Evolutionary conservation across 2,113 vertebrate genomes (phyloP), one percentile per base, ranked within the genome.

Genomic region (Serinus canaria): DNA sequence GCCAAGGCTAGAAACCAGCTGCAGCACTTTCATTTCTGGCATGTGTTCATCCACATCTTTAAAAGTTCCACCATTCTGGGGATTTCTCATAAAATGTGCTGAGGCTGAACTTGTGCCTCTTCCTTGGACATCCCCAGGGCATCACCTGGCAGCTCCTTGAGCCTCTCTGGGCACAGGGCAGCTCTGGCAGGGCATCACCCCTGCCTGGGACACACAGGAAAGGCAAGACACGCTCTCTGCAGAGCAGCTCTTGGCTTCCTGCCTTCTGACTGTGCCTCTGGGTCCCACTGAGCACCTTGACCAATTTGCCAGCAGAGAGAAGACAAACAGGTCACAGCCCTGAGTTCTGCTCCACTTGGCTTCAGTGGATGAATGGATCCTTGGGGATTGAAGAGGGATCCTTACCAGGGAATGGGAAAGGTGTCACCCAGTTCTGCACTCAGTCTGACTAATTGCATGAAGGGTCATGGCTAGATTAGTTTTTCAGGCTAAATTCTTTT

Each of bases 171-270:
- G 16, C 47, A 2, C 2, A 46, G 22, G 31, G 28, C 27, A 23
- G 4, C 35, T 2, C 4, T 22, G 37, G 7, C 13, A 25, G 37
- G 3, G 53, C 59, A 35, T 24, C 31, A 21, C 11, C 39, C 47
- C 43, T 44, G 46, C 30, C 41, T 35, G 37, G n/a, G 7, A 0
- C 19, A 9, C 24, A 1, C 24, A 2, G 11, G 21, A 13, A 6
- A 24, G 28, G 17, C 35, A 33, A 2, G 14, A 6, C 0, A 0
- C 7, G 15, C 3, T 58, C 77, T 25, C 17, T 37, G 49, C 28
- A 28, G 39, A 35, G 39, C 35, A 17, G 20, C 25, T 12, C 59
- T 63, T 37, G 15, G 58, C 47, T 70, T 19, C 22, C 78, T 31
- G 62, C 8, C 28, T 55, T 60, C 76, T 63, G 18, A 11, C 15